phyloP scores from a whole-genome alignment of 53 echinoderm and acorn worm genomes.

The Astropecten irregularis region DNA sequence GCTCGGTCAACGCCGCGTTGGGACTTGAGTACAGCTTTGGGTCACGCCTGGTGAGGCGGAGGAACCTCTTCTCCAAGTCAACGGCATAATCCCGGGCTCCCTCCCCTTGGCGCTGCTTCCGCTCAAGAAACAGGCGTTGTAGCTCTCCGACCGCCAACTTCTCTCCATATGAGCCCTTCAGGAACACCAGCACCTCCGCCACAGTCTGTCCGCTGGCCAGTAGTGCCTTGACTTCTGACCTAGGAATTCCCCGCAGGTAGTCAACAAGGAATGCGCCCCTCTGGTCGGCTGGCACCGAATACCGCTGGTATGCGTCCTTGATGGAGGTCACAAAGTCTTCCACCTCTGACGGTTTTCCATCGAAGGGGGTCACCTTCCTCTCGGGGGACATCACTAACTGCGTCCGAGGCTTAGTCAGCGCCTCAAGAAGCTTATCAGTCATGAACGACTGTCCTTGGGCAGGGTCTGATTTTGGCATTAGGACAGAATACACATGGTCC shows the following conservation, averaged over 20 bases:
- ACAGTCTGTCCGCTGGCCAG: neutral
- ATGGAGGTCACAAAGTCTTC: conserved; percentile 2
- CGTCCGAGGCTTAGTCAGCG: neutral
- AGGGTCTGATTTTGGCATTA: neutral
- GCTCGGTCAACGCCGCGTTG: conserved; percentile 18
- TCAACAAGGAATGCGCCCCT: conserved; percentile 1
- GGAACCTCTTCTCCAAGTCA: conserved; percentile 49
- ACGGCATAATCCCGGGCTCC: conserved; percentile 44
- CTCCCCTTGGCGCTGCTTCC: conserved; percentile 26
- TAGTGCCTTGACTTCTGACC: conserved; percentile 19
- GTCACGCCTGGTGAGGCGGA: conserved; percentile 10
- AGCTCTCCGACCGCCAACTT: conserved; percentile 2
- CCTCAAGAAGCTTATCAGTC: neutral
- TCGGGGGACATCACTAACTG: neutral
- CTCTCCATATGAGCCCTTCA: conserved; percentile 27
- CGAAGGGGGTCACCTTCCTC: neutral
- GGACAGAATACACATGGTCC: neutral
- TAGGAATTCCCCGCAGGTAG: conserved; percentile 8
- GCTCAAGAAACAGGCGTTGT: conserved; percentile 37
- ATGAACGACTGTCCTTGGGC: neutral
- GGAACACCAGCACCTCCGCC: conserved; percentile 1
- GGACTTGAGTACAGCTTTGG: conserved; percentile 35
- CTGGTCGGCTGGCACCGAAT: neutral
- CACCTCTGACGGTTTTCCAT: neutral
- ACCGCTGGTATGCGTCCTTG: conserved; percentile 14